These are phyloP conservation scores for Lepidothrix coronata DNA, from an alignment of 2,113 vertebrate species.

Conservation along the genomic window DNA sequence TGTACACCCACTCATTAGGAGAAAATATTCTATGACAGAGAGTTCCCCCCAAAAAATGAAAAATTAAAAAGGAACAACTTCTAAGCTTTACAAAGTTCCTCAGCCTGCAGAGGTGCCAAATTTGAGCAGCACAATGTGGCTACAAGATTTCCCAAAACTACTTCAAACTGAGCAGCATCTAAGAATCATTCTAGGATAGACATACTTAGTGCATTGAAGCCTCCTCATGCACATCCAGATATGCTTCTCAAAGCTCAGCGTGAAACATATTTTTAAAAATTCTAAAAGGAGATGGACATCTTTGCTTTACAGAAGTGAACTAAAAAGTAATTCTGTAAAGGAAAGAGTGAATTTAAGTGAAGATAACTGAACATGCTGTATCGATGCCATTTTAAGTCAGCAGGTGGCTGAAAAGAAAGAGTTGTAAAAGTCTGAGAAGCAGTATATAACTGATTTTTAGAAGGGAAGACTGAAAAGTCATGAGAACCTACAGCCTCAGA, in stretches of 20 bases:
- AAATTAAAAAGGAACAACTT: background rate
- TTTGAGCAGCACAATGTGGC: background rate
- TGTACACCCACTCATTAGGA: background rate
- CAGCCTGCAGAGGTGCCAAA: background rate
- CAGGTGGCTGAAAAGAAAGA: background rate
- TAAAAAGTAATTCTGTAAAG: background rate
- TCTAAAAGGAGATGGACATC: background rate
- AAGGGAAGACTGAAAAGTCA: background rate
- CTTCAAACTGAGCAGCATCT: background rate
- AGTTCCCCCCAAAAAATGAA: background rate
- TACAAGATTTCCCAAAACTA: background rate
- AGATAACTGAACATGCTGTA: background rate
- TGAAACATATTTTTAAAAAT: background rate
- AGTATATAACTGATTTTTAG: background rate
- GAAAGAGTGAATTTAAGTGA: background rate
- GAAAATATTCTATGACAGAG: background rate
- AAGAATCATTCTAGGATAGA: background rate
- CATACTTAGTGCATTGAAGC: background rate
- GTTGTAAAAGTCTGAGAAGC: background rate
- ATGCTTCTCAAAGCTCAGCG: background rate
- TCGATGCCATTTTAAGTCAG: background rate
- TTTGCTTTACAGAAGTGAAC: background rate
- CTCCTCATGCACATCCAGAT: background rate
- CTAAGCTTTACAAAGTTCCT: background rate
- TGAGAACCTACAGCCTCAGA: background rate